A percentile compares a stretch with the other conserved stretches of the same genome.
phyloP scores from a whole-genome alignment of 2,113 vertebrate genomes.

The cat (Felis catus) region DNA sequence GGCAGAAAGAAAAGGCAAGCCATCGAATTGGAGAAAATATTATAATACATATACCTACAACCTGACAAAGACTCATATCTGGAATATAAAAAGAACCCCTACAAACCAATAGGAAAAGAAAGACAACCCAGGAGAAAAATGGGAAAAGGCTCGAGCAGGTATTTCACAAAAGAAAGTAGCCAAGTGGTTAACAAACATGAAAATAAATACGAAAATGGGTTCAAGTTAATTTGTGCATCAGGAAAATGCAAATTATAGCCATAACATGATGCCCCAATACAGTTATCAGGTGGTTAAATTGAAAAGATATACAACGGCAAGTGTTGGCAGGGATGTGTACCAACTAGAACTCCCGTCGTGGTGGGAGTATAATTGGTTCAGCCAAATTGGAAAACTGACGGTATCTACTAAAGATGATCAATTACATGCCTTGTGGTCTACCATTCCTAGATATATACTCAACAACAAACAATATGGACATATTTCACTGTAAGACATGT shows the following conservation, averaged over 20 bases:
- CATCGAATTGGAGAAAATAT: background rate
- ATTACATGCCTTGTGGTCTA: background rate
- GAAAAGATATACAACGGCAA: background rate
- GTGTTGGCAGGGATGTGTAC: background rate
- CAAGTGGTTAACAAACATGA: background rate
- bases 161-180: background rate
- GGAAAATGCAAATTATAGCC: background rate
- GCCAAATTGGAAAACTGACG: background rate
- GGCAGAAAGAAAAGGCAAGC: background rate
- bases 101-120: background rate
- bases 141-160: background rate
- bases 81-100: background rate
- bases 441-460: background rate
- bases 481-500: background rate
- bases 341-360: background rate
- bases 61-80: background rate
- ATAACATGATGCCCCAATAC: background rate
- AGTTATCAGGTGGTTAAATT: background rate
- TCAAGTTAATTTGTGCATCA: background rate
- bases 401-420: background rate
- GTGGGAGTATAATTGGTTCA: background rate
- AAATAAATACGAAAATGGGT: background rate
- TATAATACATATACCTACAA: background rate
- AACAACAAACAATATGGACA: background rate
- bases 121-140: background rate